Evolutionary conservation across 2,888 invertebrate genomes (phyloP), one percentile per base, ranked within the genome.

Genomic region (Thera obeliscata): DNA sequence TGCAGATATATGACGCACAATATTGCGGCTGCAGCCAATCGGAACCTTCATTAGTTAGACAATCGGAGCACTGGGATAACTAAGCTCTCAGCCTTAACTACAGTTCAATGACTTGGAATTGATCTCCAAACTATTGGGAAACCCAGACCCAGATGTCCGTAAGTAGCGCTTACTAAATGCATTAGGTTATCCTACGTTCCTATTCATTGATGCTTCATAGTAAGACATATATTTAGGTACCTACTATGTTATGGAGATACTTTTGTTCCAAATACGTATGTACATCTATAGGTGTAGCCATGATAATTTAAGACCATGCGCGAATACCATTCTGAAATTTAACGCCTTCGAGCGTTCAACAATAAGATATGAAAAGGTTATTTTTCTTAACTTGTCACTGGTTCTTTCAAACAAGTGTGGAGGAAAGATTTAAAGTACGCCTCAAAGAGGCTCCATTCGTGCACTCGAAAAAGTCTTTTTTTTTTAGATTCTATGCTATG

Each of bases 101-200:
- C 64, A 71, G 66, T 58, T 68, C 67, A 62, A 61, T 59, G 50
- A 54, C 52, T 69, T 62, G 52, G 49, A 69, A 66, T 58, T 60
- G 64, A 64, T 71, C 60, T 66, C 60, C 50, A 57, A 70, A 70
- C 70, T 65, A 68, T 70, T 59, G 64, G 67, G 58, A 65, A 64
- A 65, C 64, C 62, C 48, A 63, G 55, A 56, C 46, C 59, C 66
- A 65, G 63, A 69, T 70, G 64, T 63, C 69, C 60, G 7, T 48
- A 64, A 73, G 67, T 61, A 62, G 65, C 56, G 46, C 52, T 67
- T 62, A 65, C 56, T 69, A 56, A 60, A 60, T 54, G 58, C 50
- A 56, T 61, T 61, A 65, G 55, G 68, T 66, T 60, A 65, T 46
- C 43, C 52, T 48, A 9, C 22, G 12, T 50, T 56, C 9, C 43